Evolutionary conservation across 1,140 invertebrate species (phyloP), one percentile per base, ranked within the genome.

Genomic region (Meloidogyne chitwoodi): DNA sequence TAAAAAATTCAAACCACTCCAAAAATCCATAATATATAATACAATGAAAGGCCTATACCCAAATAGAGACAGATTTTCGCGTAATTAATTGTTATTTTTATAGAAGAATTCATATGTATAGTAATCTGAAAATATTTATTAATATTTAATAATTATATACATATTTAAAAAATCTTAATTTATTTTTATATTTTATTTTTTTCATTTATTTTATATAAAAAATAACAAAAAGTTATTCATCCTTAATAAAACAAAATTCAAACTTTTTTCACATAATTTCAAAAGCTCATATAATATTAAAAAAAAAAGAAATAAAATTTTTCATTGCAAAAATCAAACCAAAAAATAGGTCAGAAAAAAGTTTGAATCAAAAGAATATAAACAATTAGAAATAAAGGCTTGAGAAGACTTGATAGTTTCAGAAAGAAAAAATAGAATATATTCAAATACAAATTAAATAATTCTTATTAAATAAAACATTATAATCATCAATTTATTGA

Each of bases 1-100:
- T 1, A 19, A 34, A 34, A 63, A 26, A 44, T 12, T 22, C 75
- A 3, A 31, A 72, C 77, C 71, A 76, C 73, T 26, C 48, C 77
- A 62, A 68, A 77, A 16, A 78, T 38, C 74, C 77, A 78, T 26
- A 78, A 62, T 22, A 61, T 12, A 34, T 65, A 48, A 62, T 78
- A 78, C 19, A 67, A 6, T 5, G 38, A 67, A 68, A 69, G 19
- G 2, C 48, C 19, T 12, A 56, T 64, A 31, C 24, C 26, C 1
- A 74, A 14, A 24, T 62, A 70, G 12, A 70, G 48, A 26, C 68
- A 61, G n/a, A 26, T 34, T 29, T 56, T 44, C 19, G 1, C 12
- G 27, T 26, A 69, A 69, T 16, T 27, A n/a, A n/a, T 29, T 27
- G 12, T 26, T 27, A 70, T 44, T n/a, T 5, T 14, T 34, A 2